Base-by-base conservation (phyloP, 1,140 invertebrate genomes). In the Achroia grisella region DNA sequence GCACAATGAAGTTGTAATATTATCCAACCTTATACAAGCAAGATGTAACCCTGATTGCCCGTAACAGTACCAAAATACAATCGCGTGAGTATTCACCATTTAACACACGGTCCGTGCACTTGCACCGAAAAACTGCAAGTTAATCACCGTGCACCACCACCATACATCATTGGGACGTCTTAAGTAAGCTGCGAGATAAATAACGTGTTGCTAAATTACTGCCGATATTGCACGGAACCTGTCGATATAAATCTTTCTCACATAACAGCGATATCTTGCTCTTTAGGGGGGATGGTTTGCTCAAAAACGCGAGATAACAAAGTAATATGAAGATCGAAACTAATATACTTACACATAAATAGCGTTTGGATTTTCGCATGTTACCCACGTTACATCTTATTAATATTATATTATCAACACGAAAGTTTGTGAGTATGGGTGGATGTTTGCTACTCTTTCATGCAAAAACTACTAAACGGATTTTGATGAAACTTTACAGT, bases 41-140 rank as follows among this genome's bases (percentile, higher is more conserved):
- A n/a, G n/a, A n/a, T n/a, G n/a, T n/a, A n/a, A n/a, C n/a, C n/a
- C n/a, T 6, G 17, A 3, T 23, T 6, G 2, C 6, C 6, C 2
- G 17, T 2, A 23, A 23, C 17, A 23, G 6, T 3, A 23, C 17
- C 17, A 23, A 23, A 23, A 23, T 23, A 23, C 62, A 67, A 53
- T 81, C 75, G 77, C 77, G 75, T 81, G 77, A 49, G 59, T 56
- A 39, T 46, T 36, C 14, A 43, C 62, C 60, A 71, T 81, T 65
- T 48, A 47, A 23, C 17, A 23, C 17, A 6, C 17, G 70, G 48
- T 35, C 14, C n/a, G 17, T 37, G 35, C 35, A 37, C 14, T 15
- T 41, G n/a, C 31, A 13, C 45, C 54, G 48, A 56, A 52, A 70
- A 74, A 71, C 57, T 75, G 70, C 71, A 76, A 79, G 70, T 76